These are phyloP conservation scores for Drosophila paulistorum DNA, from an alignment of 1,140 invertebrate genomes.

Conservation along the genomic window DNA sequence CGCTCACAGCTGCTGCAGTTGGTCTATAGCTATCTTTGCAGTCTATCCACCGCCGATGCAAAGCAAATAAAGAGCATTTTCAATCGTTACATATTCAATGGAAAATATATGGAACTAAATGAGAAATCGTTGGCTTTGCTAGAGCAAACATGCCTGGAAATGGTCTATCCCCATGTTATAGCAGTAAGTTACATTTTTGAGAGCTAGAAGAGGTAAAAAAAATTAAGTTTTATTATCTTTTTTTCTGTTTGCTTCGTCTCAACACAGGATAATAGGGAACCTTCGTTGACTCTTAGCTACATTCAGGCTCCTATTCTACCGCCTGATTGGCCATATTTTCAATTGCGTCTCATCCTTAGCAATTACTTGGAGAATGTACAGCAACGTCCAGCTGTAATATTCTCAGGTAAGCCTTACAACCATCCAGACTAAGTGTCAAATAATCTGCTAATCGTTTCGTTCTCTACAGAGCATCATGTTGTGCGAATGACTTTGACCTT, in stretches of 20 bases:
- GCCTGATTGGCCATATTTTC: constrained; percentile 77
- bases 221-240: background rate
- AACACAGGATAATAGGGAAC: constrained; percentile 69
- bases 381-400: constrained; percentile 52
- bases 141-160: constrained; percentile 61
- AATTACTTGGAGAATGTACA: constrained; percentile 77
- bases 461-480: constrained; percentile 63
- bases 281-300: constrained; percentile 62
- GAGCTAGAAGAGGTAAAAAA: too few species aligned
- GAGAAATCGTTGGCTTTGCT: constrained; percentile 52
- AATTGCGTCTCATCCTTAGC: constrained; percentile 66
- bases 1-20: constrained; percentile 62
- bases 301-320: constrained; percentile 67
- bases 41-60: constrained; percentile 62
- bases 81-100: constrained; percentile 70
- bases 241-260: background rate
- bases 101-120: constrained; percentile 53
- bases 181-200: constrained; percentile 48
- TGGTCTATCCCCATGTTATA: constrained; percentile 71
- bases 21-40: constrained; percentile 72
- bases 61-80: constrained; percentile 72
- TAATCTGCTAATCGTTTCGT: background rate
- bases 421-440: too few species aligned
- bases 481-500: constrained; percentile 75
- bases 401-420: constrained; percentile 55